These are phyloP conservation scores for Aphaenogaster rudis DNA, from an alignment of 1,140 invertebrate genomes.

Conservation along the genomic window DNA sequence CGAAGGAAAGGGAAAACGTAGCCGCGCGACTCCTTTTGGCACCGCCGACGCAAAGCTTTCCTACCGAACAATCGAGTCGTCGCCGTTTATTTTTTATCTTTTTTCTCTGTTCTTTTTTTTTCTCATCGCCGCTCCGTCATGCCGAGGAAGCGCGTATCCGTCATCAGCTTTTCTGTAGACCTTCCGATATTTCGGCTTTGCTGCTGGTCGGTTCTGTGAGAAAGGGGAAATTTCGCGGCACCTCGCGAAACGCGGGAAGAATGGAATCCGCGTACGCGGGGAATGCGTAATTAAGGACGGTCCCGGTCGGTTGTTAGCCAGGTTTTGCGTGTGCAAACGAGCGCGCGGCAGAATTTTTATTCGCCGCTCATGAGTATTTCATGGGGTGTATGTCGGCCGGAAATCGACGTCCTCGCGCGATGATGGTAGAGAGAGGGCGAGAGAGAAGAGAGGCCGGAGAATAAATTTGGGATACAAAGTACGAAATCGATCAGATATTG, in stretches of 20 bases:
- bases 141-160: neutral
- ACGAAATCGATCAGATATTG: constrained; percentile 23
- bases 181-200: constrained; percentile 20
- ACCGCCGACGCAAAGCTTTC: constrained; percentile 18
- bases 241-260: constrained; percentile 49
- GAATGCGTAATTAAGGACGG: constrained; percentile 59
- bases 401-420: constrained; percentile 32
- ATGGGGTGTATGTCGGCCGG: constrained; percentile 45
- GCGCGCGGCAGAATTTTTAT: constrained; percentile 59
- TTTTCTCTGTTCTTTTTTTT: neutral
- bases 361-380: constrained; percentile 62
- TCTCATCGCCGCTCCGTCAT: neutral
- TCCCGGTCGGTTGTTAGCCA: constrained; percentile 39
- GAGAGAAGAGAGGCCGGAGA: neutral
- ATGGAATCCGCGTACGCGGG: constrained; percentile 18
- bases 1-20: constrained; percentile 30
- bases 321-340: constrained; percentile 56
- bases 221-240: constrained; percentile 24
- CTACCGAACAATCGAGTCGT: constrained; percentile 18
- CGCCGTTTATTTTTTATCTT: neutral
- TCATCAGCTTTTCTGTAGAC: neutral
- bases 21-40: constrained; percentile 27
- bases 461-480: constrained; percentile 36
- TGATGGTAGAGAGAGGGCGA: neutral
- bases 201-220: neutral